phyloP scores from a whole-genome alignment of 2,797 vertebrate species.

The Spinus olivaceus region DNA sequence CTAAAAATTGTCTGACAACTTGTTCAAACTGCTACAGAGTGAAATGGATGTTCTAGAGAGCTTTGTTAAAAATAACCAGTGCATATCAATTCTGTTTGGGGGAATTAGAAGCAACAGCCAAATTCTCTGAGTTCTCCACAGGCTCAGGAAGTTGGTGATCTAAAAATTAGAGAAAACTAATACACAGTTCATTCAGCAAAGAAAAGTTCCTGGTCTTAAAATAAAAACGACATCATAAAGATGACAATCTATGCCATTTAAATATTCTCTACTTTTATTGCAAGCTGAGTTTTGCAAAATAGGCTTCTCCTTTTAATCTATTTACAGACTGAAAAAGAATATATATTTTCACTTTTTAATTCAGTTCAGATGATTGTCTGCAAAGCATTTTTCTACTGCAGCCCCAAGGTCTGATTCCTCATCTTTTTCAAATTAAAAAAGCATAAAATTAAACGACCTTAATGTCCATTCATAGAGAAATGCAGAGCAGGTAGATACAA shows the following conservation, averaged over 20 bases:
- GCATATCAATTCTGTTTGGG: background rate
- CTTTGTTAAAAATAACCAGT: background rate
- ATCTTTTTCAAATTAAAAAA: background rate
- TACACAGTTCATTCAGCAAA: background rate
- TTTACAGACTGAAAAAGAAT: background rate
- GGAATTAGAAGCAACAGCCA: background rate
- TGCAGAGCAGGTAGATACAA: background rate
- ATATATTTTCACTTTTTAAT: background rate
- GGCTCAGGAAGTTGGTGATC: background rate
- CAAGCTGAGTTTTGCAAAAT: background rate
- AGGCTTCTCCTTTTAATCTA: background rate
- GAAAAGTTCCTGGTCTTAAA: background rate
- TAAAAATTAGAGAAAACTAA: background rate
- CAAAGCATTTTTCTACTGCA: background rate
- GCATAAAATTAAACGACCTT: background rate
- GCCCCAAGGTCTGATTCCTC: background rate
- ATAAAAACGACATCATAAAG: background rate
- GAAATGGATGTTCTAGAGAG: background rate
- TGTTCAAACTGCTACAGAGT: background rate
- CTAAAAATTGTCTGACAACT: background rate
- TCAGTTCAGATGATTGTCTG: background rate
- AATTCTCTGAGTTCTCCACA: background rate
- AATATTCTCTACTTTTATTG: background rate
- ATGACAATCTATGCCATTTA: background rate
- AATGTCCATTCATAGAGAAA: background rate